Evolutionary conservation across 2,113 vertebrate species (phyloP).

Genomic region (Trematomus loennbergii): DNA sequence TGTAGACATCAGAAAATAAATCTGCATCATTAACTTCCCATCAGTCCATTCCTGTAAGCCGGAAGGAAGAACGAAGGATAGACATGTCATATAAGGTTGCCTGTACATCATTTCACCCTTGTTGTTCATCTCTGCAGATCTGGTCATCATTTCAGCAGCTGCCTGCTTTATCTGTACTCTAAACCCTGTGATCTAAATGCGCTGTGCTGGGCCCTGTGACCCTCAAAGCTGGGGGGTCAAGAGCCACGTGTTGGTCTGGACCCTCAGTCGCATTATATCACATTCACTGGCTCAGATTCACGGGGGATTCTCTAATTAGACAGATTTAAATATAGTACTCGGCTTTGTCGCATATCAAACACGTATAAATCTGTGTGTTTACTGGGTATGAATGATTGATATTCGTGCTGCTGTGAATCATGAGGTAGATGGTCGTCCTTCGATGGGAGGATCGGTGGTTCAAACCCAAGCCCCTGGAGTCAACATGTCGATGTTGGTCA

Average conservation of each 20-base stretch:
- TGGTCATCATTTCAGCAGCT: conserved; percentile 5
- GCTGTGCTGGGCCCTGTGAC: conserved; percentile 6
- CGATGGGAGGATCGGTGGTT: no score
- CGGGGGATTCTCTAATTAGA: conserved; percentile 15
- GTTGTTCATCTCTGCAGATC: background rate
- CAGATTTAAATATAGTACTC: background rate
- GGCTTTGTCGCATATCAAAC: background rate
- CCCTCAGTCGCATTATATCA: conserved; percentile 36
- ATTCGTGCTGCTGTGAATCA: no score
- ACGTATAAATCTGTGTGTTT: no score
- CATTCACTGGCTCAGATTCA: conserved; percentile 40
- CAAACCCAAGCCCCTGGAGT: no score
- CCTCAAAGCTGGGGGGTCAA: conserved; percentile 30
- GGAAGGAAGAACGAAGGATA: background rate
- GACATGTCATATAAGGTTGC: background rate
- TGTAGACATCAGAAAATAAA: background rate
- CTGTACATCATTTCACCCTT: background rate
- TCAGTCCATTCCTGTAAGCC: background rate
- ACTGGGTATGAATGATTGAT: no score
- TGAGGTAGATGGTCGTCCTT: no score
- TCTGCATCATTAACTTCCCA: background rate
- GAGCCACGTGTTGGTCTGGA: conserved; percentile 35
- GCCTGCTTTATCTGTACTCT: background rate
- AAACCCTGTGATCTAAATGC: conserved; percentile 1
- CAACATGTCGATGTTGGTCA: no score